Base-by-base conservation (phyloP, 2,113 vertebrate species). In the Marmota flaviventris region DNA sequence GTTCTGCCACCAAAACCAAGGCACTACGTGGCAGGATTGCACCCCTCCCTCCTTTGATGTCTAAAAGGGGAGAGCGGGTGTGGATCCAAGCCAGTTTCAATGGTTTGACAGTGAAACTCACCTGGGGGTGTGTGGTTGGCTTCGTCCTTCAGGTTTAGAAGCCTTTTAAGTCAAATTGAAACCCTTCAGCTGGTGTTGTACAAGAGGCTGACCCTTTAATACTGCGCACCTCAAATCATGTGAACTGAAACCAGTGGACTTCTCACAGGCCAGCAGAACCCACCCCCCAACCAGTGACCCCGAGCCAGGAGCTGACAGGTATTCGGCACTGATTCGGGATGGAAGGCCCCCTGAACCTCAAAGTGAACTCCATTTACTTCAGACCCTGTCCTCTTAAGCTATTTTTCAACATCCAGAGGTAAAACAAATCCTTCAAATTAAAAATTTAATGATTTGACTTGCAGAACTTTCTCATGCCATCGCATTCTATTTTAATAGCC, bases 71-170 rank as follows among this genome's bases (percentile, higher is more conserved):
- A 67, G n/a, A 65, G 12, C 13, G 53, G 56, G 51, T 11, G 7
- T 63, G 77, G 69, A 73, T 93, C 79, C 85, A 89, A 76, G n/a
- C 1, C 34, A 61, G 93, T 97, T 98, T 98, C 96, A 93, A 78
- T 96, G 93, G 91, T 96, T 96, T 91, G 45, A 92, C 95, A 87
- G 89, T 88, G 98, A 98, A 97, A 94, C 95, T 97, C 94, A 98
- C 95, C 92, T 96, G 85, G 78, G n/a, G 70, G 51, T 86, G 16
- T 96, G 91, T 79, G 96, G 88, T 94, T 92, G 78, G 51, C 34
- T 82, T 91, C 37, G 34, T 79, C 73, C 63, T 82, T 79, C 42
- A 93, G 61, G 69, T 86, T 56, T 84, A 96, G 75, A 92, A 58
- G 83, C 39, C n/a, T 18, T 67, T 76, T 63, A 93, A 93, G 91